Evolutionary conservation across 2,113 vertebrate genomes (phyloP), one percentile per base, ranked within the genome.

Genomic region (Thamnaconus septentrionalis): DNA sequence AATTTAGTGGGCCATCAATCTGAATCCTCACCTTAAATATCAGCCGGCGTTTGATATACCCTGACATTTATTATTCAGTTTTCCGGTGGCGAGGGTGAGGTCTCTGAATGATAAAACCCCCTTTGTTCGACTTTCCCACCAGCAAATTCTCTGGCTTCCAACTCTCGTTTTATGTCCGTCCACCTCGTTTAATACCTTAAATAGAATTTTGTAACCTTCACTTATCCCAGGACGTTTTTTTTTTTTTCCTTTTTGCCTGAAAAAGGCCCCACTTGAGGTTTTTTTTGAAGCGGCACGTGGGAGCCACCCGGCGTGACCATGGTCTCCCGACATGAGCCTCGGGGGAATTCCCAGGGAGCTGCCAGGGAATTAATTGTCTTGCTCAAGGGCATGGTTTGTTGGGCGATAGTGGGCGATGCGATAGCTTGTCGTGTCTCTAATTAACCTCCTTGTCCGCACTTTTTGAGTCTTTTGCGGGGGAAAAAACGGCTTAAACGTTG

Each of bases 191-290:
- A 73, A 70, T 71, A 69, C 51, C 67, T 79, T 63, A 77, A 70
- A 84, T 76, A 67, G 66, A 74, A 64, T 71, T 74, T 59, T 64
- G 54, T 74, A 69, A 80, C 79, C 74, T 82, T 80, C 71, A 73
- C 56, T 66, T 66, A 71, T 64, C 53, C 64, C 8, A 5, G 5
- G 12, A 65, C 64, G 58, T 66, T 76, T 61, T 31, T 31, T 31
- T 31, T 31, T 31, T 31, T 31, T 31, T 31, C 18, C 18, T 31
- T 31, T 31, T 31, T 2, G 18, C 18, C 18, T 31, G 18, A 31
- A 31, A 31, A 31, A 31, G 18, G 18, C 18, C 18, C 18, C 18
- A 31, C 18, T 31, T 31, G 18, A 31, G 1, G 3, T 51, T 49
- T 53, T 52, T 71, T 43, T 66, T 3, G 50, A n/a, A 71, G 67